A percentile compares a stretch with the other conserved stretches of the same genome.
Evolutionary conservation across 2,888 invertebrate species (phyloP).

Genomic region (Hirtodrosophila cameraria): DNA sequence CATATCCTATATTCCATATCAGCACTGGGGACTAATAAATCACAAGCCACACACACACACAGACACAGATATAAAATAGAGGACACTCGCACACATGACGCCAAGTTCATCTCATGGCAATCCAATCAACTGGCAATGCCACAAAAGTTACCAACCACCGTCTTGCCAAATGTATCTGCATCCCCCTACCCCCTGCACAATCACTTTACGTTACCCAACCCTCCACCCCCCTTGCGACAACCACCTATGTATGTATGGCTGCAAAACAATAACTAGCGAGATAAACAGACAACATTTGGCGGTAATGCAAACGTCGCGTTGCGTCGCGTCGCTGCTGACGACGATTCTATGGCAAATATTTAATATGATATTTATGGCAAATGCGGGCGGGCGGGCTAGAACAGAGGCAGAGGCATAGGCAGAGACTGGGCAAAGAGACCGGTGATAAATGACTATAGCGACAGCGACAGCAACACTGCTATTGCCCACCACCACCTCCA

Average conservation of each 20-base stretch:
- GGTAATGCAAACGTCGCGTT: constrained; percentile 68
- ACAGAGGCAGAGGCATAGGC: constrained; percentile 5
- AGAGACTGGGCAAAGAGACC: constrained; percentile 42
- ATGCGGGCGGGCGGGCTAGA: constrained; percentile 24
- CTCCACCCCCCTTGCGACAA: constrained; percentile 3
- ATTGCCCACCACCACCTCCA: constrained; percentile 33
- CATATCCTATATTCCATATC: constrained; percentile 60
- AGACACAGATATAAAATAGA: constrained; percentile 15
- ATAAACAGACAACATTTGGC: constrained; percentile 75
- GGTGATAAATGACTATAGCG: constrained; percentile 62
- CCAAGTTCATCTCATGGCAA: constrained; percentile 71
- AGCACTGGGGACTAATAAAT: constrained; percentile 73
- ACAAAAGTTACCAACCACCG: constrained; percentile 71
- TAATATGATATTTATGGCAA: constrained; percentile 67
- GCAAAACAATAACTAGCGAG: constrained; percentile 72
- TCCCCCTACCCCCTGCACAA: background rate
- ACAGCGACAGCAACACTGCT: constrained; percentile 30
- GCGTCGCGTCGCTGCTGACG: constrained; percentile 22
- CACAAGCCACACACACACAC: constrained; percentile 54
- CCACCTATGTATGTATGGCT: constrained; percentile 43
- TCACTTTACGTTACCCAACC: background rate
- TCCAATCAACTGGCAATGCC: constrained; percentile 75
- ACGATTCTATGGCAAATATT: constrained; percentile 73
- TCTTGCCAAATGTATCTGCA: constrained; percentile 45
- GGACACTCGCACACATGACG: constrained; percentile 15